Conservation (phyloP, 2,113 vertebrate species). For the Corythoichthys intestinalis region DNA sequence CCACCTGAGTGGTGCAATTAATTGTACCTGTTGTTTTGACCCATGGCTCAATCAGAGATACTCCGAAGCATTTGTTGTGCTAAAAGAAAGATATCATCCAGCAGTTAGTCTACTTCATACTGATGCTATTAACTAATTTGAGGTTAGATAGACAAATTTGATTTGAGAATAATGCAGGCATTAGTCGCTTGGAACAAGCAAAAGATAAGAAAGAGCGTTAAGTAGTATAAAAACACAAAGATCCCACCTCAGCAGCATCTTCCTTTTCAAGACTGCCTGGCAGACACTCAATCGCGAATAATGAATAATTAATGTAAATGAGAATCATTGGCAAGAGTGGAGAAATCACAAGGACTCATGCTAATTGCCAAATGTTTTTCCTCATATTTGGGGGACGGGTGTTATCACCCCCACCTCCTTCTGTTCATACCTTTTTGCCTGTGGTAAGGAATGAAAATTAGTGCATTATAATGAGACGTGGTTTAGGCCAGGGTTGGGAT, state of each 20-base stretch:
- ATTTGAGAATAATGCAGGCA: background rate
- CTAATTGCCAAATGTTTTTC: constrained; percentile 61
- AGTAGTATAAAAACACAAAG: constrained; percentile 30
- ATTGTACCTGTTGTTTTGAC: background rate
- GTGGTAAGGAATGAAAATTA: constrained; percentile 51
- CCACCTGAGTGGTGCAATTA: background rate
- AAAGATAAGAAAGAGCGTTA: constrained; percentile 14
- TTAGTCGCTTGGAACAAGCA: constrained; percentile 7
- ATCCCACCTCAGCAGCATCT: constrained; percentile 44
- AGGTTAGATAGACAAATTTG: background rate
- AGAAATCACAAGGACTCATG: constrained; percentile 61
- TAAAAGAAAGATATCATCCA: background rate
- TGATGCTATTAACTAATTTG: background rate
- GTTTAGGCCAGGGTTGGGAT: constrained; percentile 21
- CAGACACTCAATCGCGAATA: constrained; percentile 44
- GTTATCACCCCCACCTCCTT: constrained; percentile 27
- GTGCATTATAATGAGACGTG: constrained; percentile 40
- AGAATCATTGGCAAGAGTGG: constrained; percentile 67
- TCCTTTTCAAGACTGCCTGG: constrained; percentile 35
- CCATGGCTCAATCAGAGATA: background rate
- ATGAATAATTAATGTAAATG: constrained; percentile 75
- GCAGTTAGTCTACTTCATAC: background rate
- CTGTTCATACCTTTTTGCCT: constrained; percentile 41
- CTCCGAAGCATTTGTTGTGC: background rate
- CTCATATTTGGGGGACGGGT: constrained; percentile 3